Conservation (phyloP, 2,888 invertebrate genomes). For the Lepidocyrtinus sp. region DNA sequence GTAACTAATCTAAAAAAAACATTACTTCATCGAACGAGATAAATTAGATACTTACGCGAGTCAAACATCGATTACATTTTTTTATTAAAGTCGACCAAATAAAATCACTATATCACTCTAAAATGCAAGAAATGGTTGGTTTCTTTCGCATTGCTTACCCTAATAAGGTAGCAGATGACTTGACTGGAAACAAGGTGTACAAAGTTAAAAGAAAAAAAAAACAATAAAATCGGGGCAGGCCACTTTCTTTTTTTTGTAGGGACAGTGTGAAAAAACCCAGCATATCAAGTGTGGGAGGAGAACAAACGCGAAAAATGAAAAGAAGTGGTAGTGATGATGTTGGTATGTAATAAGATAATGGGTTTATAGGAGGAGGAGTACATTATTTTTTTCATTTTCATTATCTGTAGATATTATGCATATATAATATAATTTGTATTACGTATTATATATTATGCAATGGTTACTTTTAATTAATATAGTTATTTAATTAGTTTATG, state of each 20-base stretch:
- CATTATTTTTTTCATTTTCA: not conserved
- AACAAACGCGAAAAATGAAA: not conserved
- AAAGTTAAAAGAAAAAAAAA: not conserved
- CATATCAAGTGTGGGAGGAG: not conserved
- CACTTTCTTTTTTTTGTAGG: too few relatives aligned
- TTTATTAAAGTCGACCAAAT: not conserved
- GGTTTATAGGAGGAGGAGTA: not conserved
- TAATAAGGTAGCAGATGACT: not conserved
- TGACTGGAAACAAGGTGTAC: not conserved
- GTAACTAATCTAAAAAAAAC: slow-evolving; percentile 37
- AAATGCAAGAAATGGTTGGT: not conserved
- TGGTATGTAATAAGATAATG: too few relatives aligned
- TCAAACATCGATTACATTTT: not conserved
- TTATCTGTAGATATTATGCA: slow-evolving; percentile 1
- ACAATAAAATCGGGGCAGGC: not conserved
- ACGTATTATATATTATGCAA: too few relatives aligned
- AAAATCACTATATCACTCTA: not conserved
- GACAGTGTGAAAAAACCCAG: too few relatives aligned
- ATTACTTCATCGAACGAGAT: slow-evolving; percentile 1
- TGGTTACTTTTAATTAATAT: not conserved
- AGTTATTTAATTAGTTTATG: slow-evolving; percentile 49
- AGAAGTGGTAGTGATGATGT: not conserved
- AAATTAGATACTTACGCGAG: slow-evolving; percentile 33
- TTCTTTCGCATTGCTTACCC: not conserved
- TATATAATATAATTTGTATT: slow-evolving; percentile 16